Conservation (phyloP, 1,140 invertebrate species). For the Drosophila kanapiae region DNA sequence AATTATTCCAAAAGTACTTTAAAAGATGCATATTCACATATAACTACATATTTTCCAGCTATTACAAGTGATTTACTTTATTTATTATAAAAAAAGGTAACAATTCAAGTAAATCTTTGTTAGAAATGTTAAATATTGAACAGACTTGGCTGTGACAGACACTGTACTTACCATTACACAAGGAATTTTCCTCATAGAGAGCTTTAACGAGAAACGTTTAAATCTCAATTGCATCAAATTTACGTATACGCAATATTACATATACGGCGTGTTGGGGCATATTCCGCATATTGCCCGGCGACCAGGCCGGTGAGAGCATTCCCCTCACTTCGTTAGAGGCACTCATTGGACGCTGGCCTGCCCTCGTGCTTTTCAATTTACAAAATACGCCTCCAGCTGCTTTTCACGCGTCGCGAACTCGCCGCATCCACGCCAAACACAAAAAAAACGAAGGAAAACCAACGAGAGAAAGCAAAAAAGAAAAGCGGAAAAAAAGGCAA, state of each 20-base stretch:
- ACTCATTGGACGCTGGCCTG: conserved; percentile 9
- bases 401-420: conserved; percentile 53
- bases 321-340: neutral
- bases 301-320: conserved; percentile 2
- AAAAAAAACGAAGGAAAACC: neutral
- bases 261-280: conserved; percentile 7
- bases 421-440: conserved; percentile 14
- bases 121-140: no score
- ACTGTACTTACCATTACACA: neutral
- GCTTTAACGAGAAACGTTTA: neutral
- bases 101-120: no score
- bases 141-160: no score
- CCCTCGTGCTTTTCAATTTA: conserved; percentile 47
- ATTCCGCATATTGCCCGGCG: neutral
- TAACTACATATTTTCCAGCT: neutral
- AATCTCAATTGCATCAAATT: neutral
- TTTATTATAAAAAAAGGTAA: neutral
- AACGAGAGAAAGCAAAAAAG: conserved; percentile 10
- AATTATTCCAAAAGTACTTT: neutral
- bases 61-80: neutral
- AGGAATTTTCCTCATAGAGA: no score
- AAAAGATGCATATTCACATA: neutral
- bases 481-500: conserved; percentile 9
- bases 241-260: conserved; percentile 5
- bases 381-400: conserved; percentile 55